phyloP scores from a whole-genome alignment of 1,140 invertebrate species.

The Penaeus japonicus region DNA sequence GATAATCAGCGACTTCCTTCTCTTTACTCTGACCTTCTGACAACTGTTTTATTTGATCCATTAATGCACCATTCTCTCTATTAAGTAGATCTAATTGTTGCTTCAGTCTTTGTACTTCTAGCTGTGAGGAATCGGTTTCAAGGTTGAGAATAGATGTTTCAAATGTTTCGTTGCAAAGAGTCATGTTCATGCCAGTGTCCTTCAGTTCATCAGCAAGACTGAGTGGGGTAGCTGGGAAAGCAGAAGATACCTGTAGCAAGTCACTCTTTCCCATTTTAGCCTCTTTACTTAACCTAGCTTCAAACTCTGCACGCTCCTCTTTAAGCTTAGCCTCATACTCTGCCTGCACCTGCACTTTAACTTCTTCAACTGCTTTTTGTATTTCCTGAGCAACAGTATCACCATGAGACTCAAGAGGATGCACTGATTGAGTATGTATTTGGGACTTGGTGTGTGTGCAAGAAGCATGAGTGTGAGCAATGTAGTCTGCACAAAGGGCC shows the following conservation, averaged over 20 bases:
- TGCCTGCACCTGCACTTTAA: neutral
- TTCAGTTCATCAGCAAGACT: neutral
- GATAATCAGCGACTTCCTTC: neutral
- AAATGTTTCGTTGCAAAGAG: no score
- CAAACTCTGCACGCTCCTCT: neutral
- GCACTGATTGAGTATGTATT: neutral
- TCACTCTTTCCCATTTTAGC: neutral
- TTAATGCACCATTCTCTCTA: neutral
- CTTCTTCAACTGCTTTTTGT: neutral
- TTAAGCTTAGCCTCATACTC: neutral
- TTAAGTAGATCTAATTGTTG: neutral
- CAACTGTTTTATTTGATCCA: neutral
- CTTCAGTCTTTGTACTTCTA: neutral
- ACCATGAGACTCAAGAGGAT: neutral
- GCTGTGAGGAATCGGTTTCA: no score
- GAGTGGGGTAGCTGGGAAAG: neutral
- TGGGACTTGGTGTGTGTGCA: neutral
- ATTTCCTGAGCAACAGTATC: neutral
- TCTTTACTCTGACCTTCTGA: neutral
- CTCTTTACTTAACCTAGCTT: neutral
- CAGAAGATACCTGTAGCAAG: neutral
- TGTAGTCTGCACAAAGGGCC: constrained; percentile 14
- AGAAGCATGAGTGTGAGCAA: neutral
- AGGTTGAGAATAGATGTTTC: neutral
- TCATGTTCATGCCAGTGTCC: neutral